Evolutionary conservation across 2,888 invertebrate genomes (phyloP).

Genomic region (Lathronympha strigana): DNA sequence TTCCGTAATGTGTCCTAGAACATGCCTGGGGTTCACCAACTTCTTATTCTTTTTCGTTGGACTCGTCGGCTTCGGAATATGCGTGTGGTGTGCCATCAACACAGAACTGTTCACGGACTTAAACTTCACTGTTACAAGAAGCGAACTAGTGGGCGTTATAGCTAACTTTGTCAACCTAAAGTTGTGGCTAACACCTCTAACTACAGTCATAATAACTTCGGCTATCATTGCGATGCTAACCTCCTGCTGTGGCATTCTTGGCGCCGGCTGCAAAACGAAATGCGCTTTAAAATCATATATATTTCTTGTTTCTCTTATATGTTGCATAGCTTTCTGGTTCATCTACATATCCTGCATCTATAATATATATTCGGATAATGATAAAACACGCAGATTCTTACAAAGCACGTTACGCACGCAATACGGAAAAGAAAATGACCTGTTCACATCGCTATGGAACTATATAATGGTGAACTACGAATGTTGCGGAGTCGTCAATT

Average conservation of each 20-base stretch:
- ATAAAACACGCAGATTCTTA: slow-evolving; percentile 56
- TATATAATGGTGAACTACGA: slow-evolving; percentile 69
- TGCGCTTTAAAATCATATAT: slow-evolving; percentile 74
- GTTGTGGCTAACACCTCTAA: slow-evolving; percentile 68
- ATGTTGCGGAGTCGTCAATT: slow-evolving; percentile 69
- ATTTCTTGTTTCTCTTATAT: slow-evolving; percentile 63
- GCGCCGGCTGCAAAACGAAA: slow-evolving; percentile 70
- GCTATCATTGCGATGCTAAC: slow-evolving; percentile 63
- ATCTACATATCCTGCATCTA: slow-evolving; percentile 70
- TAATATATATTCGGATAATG: slow-evolving; percentile 67
- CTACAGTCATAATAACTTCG: slow-evolving; percentile 64
- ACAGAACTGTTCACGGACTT: slow-evolving; percentile 72
- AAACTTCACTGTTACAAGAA: slow-evolving; percentile 72
- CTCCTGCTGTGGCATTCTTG: slow-evolving; percentile 73
- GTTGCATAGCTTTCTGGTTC: slow-evolving; percentile 62
- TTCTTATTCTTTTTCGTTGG: slow-evolving; percentile 65
- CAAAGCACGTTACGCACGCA: slow-evolving; percentile 54
- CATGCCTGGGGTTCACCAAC: slow-evolving; percentile 75
- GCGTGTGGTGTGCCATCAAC: slow-evolving; percentile 72
- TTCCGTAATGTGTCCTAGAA: slow-evolving; percentile 68
- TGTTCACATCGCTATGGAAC: slow-evolving; percentile 66
- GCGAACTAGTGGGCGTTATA: slow-evolving; percentile 58
- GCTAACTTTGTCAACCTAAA: slow-evolving; percentile 69
- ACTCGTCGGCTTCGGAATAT: slow-evolving; percentile 58
- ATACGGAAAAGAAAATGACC: slow-evolving; percentile 70